Base-by-base conservation (phyloP, 2,888 invertebrate genomes). In the Willowsia nigromaculata region DNA sequence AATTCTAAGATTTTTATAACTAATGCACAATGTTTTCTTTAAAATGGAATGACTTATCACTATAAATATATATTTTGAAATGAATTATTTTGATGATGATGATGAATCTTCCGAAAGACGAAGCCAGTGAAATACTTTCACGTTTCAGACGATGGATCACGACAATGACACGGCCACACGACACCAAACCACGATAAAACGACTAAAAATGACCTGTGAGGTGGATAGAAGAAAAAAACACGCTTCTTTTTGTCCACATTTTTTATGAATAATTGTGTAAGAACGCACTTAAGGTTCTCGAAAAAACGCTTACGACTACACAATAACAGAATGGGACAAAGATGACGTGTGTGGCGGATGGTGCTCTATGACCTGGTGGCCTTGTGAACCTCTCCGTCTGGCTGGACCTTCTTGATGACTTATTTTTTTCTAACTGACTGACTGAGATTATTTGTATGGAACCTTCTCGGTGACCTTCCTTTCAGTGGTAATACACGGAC, bases 231-330 rank as follows among this genome's bases (percentile, higher is more conserved):
- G 74, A 74, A 74, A 74, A 43, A n/a, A n/a, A 74, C 4, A 37
- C 74, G 47, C 74, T 3, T 30, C 74, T n/a, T 74, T 74, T 71
- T 74, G 25, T 22, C 71, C 47, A 74, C 47, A 71, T 74, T 47
- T 74, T 40, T 71, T 50, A 25, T 62, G 15, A 62, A 65, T 5
- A 47, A 27, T 74, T 74, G 25, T 47, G 43, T 2, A 71, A 43
- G 71, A 71, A 71, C 37, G 3, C 43, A 40, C 37, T 53, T 53
- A 74, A 25, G 74, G 74, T 43, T 47, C 25, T 74, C 18, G 71
- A 71, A 71, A 37, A 68, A 37, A 37, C 30, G 47, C 47, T 74
- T 74, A 43, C 47, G 47, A 47, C 43, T 30, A 33, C 65, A 33
- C 30, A n/a, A 30, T 30, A 56, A 56, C 25, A n/a, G n/a, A n/a